Conservation (phyloP, 2,113 vertebrate species). For the Donacobius atricapilla region DNA sequence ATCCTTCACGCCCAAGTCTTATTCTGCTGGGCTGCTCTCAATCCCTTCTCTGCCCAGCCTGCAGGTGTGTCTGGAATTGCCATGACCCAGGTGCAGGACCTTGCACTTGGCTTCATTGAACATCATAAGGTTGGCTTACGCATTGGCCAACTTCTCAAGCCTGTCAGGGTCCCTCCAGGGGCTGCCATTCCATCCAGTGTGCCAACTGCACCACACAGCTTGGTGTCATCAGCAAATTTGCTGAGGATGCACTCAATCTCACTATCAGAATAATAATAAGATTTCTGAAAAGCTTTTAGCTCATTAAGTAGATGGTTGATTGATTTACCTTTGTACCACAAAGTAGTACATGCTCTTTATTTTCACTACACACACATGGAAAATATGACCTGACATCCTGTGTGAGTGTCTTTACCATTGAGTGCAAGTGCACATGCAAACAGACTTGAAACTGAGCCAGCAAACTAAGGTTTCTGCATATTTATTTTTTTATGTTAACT, state of each 20-base stretch:
- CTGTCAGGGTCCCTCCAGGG: neutral
- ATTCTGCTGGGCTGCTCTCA: neutral
- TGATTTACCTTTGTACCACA: neutral
- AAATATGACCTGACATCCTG: neutral
- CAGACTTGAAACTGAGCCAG: neutral
- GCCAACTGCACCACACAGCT: neutral
- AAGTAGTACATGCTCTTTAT: neutral
- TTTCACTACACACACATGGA: neutral
- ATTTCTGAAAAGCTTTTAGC: neutral
- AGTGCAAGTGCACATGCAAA: neutral
- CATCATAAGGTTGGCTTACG: neutral
- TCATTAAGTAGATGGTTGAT: neutral
- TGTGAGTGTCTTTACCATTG: neutral
- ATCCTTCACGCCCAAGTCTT: neutral
- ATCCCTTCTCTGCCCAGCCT: neutral
- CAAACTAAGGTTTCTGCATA: neutral
- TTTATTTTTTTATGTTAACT: neutral
- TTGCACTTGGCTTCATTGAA: neutral
- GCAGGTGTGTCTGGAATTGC: neutral
- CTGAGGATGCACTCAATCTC: neutral
- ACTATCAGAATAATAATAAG: neutral
- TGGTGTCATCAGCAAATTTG: neutral
- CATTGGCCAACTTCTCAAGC: neutral
- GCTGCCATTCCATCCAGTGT: accelerated
- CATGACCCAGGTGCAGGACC: neutral